Evolutionary conservation across 2,113 vertebrate species (phyloP).

Genomic region (Tylochromis polylepis): DNA sequence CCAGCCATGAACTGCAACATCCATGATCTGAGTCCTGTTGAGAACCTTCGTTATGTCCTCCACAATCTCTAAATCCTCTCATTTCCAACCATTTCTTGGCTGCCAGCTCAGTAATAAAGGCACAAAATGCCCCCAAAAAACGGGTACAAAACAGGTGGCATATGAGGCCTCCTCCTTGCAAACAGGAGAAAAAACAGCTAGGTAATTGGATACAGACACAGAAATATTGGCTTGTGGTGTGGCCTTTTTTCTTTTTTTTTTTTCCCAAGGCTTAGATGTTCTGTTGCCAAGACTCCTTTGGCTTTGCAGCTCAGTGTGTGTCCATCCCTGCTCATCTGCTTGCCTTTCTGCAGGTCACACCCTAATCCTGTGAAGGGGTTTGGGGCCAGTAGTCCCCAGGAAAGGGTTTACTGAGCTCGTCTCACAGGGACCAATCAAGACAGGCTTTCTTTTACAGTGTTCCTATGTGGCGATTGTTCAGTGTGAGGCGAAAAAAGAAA

Average conservation of each 20-base stretch:
- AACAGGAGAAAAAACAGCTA: constrained; percentile 22
- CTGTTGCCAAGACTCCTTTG: constrained; percentile 50
- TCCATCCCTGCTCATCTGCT: constrained; percentile 55
- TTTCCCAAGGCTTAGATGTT: constrained; percentile 49
- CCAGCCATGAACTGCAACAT: not conserved
- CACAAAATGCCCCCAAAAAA: not conserved
- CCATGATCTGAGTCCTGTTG: not conserved
- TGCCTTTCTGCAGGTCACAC: constrained; percentile 51
- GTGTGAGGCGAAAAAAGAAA: not conserved
- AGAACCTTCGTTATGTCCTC: not conserved
- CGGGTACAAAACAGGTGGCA: constrained; percentile 4
- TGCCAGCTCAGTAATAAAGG: constrained; percentile 5
- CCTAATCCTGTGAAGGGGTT: constrained; percentile 52
- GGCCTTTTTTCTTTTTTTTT: not conserved
- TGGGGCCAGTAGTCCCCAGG: constrained; percentile 20
- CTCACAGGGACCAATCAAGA: constrained; percentile 67
- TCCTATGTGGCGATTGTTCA: constrained; percentile 4
- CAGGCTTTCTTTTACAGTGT: not conserved
- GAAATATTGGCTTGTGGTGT: constrained; percentile 26
- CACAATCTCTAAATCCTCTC: not conserved
- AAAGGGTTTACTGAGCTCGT: constrained; percentile 36
- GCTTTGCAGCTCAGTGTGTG: constrained; percentile 57
- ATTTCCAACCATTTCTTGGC: not conserved
- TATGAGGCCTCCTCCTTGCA: not conserved
- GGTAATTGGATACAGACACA: constrained; percentile 38